Base-by-base conservation (phyloP, 1,140 invertebrate genomes). In the Chironomus striatipennis region DNA sequence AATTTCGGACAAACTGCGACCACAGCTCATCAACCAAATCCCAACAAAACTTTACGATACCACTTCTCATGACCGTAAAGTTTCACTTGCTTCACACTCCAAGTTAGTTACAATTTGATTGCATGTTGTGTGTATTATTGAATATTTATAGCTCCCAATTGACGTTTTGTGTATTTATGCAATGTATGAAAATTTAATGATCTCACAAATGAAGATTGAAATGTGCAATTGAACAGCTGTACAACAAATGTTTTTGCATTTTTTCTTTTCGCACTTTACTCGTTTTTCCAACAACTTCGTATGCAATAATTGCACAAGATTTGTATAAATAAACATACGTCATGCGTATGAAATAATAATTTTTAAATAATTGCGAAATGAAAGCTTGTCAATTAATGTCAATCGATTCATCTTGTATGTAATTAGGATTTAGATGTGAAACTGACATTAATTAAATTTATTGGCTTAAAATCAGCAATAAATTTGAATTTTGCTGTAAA, bases 141-240 rank as follows among this genome's bases (percentile, higher is more conserved):
- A 57, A 57, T 57, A 57, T 57, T 57, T 57, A 57, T 57, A 57
- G 47, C 47, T 57, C 47, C 47, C 47, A 57, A 57, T 57, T 57
- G 47, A 57, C 47, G 47, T 57, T 57, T 57, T n/a, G 47, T 57
- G n/a, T 57, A 57, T 57, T 12, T 57, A 57, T 57, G 47, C 47
- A 57, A 57, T 57, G n/a, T 57, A n/a, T 57, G 47, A 57, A 57
- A 57, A 57, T 57, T 57, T 57, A 57, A 57, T 57, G 47, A 57
- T 57, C 47, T 57, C n/a, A n/a, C 47, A 57, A 57, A 57, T 57
- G 47, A 57, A 57, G 47, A 57, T 57, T 57, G 47, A 57, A 57
- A 57, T 57, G 47, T 57, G 47, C 47, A 57, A 57, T n/a, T 57
- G 47, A 12, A 57, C 12, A 57, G n/a, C n/a, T 57, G 47, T 57